Percentiles rank a stretch among this genome's conserved stretches.
Conservation (phyloP, 2,888 invertebrate genomes). For the Sthenelais limicola region DNA sequence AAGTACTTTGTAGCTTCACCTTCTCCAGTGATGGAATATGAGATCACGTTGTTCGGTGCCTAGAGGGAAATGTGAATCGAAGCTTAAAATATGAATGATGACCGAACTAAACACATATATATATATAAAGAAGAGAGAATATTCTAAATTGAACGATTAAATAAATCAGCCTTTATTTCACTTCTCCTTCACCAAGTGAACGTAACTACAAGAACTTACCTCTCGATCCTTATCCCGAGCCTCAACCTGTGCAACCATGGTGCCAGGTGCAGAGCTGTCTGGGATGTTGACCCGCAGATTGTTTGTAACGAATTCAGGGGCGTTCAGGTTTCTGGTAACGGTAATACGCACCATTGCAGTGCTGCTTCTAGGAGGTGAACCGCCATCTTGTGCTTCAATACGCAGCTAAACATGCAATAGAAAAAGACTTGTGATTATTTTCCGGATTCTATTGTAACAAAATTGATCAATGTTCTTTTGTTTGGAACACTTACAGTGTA, state of each 20-base stretch:
- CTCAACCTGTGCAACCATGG: slow-evolving; percentile 54
- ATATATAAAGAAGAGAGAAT: too few relatives aligned
- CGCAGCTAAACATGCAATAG: slow-evolving; percentile 45
- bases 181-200: too few relatives aligned
- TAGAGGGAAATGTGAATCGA: too few relatives aligned
- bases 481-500: slow-evolving; percentile 58
- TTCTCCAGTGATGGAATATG: slow-evolving; percentile 49
- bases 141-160: too few relatives aligned
- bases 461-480: too few relatives aligned
- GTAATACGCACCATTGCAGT: slow-evolving; percentile 57
- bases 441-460: too few relatives aligned
- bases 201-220: too few relatives aligned
- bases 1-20: slow-evolving; percentile 57
- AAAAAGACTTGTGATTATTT: not conserved
- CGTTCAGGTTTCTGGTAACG: slow-evolving; percentile 61
- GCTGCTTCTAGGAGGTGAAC: slow-evolving; percentile 54
- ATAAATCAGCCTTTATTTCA: too few relatives aligned
- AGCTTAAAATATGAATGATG: too few relatives aligned
- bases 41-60: slow-evolving; percentile 55
- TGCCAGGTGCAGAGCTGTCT: slow-evolving; percentile 56
- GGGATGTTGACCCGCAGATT: slow-evolving; percentile 51
- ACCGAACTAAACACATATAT: too few relatives aligned
- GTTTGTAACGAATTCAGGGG: slow-evolving; percentile 55
- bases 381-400: slow-evolving; percentile 49
- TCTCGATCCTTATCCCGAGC: slow-evolving; percentile 61